Percentiles rank a stretch among this genome's conserved stretches.
phyloP scores from a whole-genome alignment of 2,797 vertebrate species.

The Naso thynnoides region DNA sequence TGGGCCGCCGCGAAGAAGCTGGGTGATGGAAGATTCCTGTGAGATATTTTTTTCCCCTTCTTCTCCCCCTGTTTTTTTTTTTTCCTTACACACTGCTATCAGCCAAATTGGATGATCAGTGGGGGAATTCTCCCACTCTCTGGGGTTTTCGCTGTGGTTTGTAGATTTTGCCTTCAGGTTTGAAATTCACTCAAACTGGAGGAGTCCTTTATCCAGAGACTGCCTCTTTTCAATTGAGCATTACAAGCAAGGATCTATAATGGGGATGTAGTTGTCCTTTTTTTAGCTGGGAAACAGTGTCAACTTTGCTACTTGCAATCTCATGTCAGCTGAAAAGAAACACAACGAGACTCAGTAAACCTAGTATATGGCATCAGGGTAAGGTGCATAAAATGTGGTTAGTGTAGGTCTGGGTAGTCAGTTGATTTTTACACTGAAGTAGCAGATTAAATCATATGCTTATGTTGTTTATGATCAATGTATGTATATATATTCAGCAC shows the following conservation, averaged over 20 bases:
- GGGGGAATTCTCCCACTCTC: constrained; percentile 77
- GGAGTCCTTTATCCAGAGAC: constrained; percentile 69
- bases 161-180: constrained; percentile 83
- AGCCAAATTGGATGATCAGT: constrained; percentile 84
- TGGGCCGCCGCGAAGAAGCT: constrained; percentile 58
- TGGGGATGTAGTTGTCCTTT: constrained; percentile 7
- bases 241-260: constrained; percentile 54
- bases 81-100: constrained; percentile 65
- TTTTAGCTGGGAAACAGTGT: constrained; percentile 46
- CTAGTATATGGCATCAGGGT: no score
- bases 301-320: constrained; percentile 49
- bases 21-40: constrained; percentile 78
- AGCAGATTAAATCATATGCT: no score
- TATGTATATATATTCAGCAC: no score
- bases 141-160: constrained; percentile 73
- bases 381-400: no score
- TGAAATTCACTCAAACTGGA: constrained; percentile 73
- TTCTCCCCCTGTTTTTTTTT: constrained; percentile 14
- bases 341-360: no score
- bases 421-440: no score
- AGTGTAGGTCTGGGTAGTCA: no score
- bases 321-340: constrained; percentile 22
- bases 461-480: no score
- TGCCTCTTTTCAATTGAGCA: constrained; percentile 69
- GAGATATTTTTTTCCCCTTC: constrained; percentile 55